A percentile compares a stretch with the other conserved stretches of the same genome.
phyloP scores from a whole-genome alignment of 2,888 invertebrate species.

The Muschampia plurimacula region DNA sequence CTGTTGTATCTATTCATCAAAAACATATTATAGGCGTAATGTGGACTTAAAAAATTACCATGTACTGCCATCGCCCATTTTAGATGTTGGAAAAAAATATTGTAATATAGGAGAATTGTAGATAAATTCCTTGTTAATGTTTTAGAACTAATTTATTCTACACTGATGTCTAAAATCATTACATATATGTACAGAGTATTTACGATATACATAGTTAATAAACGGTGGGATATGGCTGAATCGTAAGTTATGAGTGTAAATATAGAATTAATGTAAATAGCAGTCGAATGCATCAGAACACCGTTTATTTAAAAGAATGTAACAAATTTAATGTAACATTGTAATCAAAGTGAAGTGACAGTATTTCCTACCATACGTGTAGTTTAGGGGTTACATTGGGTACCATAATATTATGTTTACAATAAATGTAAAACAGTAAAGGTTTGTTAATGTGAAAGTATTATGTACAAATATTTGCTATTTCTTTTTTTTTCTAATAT shows the following conservation, averaged over 20 bases:
- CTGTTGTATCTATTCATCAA: constrained; percentile 18
- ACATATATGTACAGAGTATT: constrained; percentile 61
- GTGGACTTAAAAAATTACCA: constrained; percentile 2
- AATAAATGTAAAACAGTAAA: constrained; percentile 13
- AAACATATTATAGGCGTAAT: neutral
- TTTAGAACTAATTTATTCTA: constrained; percentile 54
- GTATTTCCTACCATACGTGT: neutral
- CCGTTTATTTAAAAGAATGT: constrained; percentile 44
- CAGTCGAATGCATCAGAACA: constrained; percentile 54
- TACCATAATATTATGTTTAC: neutral
- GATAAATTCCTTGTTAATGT: constrained; percentile 54
- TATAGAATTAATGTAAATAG: constrained; percentile 61
- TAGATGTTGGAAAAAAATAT: constrained; percentile 28
- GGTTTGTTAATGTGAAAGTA: constrained; percentile 19
- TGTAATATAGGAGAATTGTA: constrained; percentile 51
- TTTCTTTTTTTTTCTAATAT: constrained; percentile 9
- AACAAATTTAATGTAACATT: constrained; percentile 10
- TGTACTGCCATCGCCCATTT: constrained; percentile 19
- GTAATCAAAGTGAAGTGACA: neutral
- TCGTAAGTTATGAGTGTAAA: constrained; percentile 54
- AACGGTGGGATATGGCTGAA: constrained; percentile 46
- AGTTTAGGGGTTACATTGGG: neutral
- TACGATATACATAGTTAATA: constrained; percentile 53
- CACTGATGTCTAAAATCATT: constrained; percentile 45
- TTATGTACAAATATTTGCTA: constrained; percentile 27